Base-by-base conservation (phyloP, 2,797 vertebrate genomes). In the Coendou prehensilis region DNA sequence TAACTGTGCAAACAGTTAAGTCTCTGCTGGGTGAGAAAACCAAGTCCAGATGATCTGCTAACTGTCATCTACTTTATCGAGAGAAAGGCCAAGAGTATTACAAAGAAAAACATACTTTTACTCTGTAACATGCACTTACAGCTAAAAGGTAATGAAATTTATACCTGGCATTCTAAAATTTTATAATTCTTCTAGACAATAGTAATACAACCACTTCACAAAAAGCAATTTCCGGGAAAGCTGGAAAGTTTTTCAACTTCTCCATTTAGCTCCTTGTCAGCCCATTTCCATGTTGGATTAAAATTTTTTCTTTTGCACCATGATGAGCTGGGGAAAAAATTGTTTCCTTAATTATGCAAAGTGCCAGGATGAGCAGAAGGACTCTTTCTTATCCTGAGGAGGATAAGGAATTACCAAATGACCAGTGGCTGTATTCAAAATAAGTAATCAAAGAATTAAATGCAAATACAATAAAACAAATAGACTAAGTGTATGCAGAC, bases 341-440 rank as follows among this genome's bases (percentile, higher is more conserved):
- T 18, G 67, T 56, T 91, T 93, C 85, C 78, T 90, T 88, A 96
- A 86, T 87, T 88, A 90, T 73, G 9, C n/a, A 61, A 96, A 93
- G 47, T 81, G 20, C 18, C 45, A 75, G 23, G 18, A 28, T 79
- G 81, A 90, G 23, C 47, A 89, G 57, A 89, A 78, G 76, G 61
- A 37, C 0, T 47, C 20, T 83, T 79, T 92, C 89, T 64, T 94
- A 93, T 84, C 52, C 28, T 87, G 33, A 69, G 22, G 7, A 87
- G 23, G 28, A 41, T n/a, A n/a, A 80, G 9, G 45, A 94, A 54
- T 84, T 95, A 63, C 52, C 3, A 3, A 79, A 59, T 61, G 28
- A 69, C 33, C 85, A 88, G 87, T 47, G 14, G 14, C 78, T 92
- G 2, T 37, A 69, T 94, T 93, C 30, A 73, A 79, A 96, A 86